Evolutionary conservation across 1,140 invertebrate genomes (phyloP).

Genomic region (Anadara kagoshimensis): DNA sequence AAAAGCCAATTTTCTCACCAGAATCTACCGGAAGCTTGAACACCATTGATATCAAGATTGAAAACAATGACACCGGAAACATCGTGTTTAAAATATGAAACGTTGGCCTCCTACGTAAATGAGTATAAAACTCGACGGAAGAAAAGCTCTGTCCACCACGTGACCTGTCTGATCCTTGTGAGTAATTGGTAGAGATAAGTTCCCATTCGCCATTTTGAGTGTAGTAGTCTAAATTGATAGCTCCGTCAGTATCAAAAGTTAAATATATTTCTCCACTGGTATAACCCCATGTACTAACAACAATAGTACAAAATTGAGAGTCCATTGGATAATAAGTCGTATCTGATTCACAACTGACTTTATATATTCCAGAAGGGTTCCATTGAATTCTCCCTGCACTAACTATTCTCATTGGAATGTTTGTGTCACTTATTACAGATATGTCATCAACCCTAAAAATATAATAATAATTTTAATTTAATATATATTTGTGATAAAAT

Average conservation of each 20-base stretch:
- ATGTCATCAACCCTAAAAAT: slow-evolving; percentile 28
- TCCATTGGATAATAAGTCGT: slow-evolving; percentile 40
- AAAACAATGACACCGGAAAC: slow-evolving; percentile 51
- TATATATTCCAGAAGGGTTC: slow-evolving; percentile 35
- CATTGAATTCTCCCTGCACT: slow-evolving; percentile 6
- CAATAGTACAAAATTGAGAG: slow-evolving; percentile 19
- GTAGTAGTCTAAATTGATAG: slow-evolving; percentile 15
- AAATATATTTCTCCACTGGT: slow-evolving; percentile 25
- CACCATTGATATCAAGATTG: slow-evolving; percentile 49
- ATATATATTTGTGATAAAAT: too few relatives aligned
- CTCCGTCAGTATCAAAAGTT: not conserved
- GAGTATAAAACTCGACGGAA: slow-evolving; percentile 42
- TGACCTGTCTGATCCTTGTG: not conserved
- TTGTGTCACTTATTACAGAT: slow-evolving; percentile 26
- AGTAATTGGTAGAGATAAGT: not conserved
- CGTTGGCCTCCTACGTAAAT: slow-evolving; percentile 28
- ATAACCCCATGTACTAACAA: slow-evolving; percentile 26
- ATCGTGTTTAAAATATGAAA: slow-evolving; percentile 48
- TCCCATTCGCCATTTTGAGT: slow-evolving; percentile 35
- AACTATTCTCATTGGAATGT: slow-evolving; percentile 26
- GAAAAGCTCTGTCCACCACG: slow-evolving; percentile 18
- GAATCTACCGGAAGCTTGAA: slow-evolving; percentile 54
- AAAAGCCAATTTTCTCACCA: slow-evolving; percentile 53
- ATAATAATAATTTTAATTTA: too few relatives aligned
- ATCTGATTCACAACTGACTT: slow-evolving; percentile 28